Evolutionary conservation across 2,888 invertebrate species (phyloP), one percentile per base, ranked within the genome.

Genomic region (Nemotelus nigrinus): DNA sequence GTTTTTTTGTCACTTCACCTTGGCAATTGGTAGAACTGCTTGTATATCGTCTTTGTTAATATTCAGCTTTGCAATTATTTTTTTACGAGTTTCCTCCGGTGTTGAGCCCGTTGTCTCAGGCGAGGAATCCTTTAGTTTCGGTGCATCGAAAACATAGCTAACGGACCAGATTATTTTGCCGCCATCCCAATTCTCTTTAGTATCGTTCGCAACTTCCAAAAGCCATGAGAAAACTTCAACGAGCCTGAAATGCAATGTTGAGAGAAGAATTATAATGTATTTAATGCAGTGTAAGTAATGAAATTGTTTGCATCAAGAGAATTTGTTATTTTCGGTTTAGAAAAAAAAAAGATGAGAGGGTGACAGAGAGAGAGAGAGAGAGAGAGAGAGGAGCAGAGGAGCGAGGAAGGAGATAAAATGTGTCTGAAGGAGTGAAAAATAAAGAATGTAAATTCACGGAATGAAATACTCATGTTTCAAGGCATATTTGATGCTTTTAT

Each of bases 11-110:
- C 50, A 39, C 50, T 68, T 87, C 25, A 96, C 96, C 93, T 97
- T 97, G 78, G 96, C 96, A 85, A 97, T 96, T 25, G 97, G 96
- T 44, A 97, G 89, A 10, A 97, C 96, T 41, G 96, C 95, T 87
- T 96, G 96, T 79, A 96, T 96, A 84, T 96, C 96, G 85, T 97
- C 97, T 85, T 97, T 97, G 85, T 96, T 95, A 80, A 97, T 94
- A 84, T 96, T 95, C 67, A 97, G 90, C 81, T 95, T 90, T 1
- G 95, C 94, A 79, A 94, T 93, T 64, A 96, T 90, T 84, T 95
- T 93, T 81, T 91, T 88, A 65, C 89, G 87, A 58, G 88, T 88
- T 81, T 87, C 85, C 81, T 87, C 86, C n/a, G 85, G 83, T 10
- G 85, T 82, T 8, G 81, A 80, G 10, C 83, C 82, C 47, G 83